Evolutionary conservation across 2,797 vertebrate species (phyloP).

Genomic region (Philypnodon macrostomus): DNA sequence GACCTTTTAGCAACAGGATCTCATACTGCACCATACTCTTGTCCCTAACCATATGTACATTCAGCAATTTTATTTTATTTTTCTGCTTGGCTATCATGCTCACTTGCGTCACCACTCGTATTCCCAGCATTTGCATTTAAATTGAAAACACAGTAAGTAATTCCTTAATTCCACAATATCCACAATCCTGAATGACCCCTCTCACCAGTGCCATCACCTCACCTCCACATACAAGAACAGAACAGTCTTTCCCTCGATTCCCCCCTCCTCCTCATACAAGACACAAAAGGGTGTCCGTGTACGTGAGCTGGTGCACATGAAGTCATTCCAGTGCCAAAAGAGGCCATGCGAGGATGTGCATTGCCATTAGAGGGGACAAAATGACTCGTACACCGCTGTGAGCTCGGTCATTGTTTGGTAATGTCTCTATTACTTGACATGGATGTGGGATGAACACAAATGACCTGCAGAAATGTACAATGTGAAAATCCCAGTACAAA

Average conservation of each 20-base stretch:
- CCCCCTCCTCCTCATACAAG: constrained; percentile 48
- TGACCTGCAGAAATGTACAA: constrained; percentile 19
- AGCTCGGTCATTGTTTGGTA: constrained; percentile 39
- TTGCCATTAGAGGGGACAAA: constrained; percentile 33
- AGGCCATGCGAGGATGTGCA: constrained; percentile 30
- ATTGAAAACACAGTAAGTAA: constrained; percentile 67
- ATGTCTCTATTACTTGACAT: constrained; percentile 47
- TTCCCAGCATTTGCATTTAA: constrained; percentile 75
- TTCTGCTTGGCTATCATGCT: constrained; percentile 31
- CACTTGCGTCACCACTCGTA: constrained; percentile 53
- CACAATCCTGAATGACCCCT: constrained; percentile 58
- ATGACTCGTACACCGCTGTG: constrained; percentile 30
- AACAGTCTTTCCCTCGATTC: constrained; percentile 63
- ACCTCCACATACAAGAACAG: constrained; percentile 61
- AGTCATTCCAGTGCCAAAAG: constrained; percentile 15
- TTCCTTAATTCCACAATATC: constrained; percentile 72
- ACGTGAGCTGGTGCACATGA: constrained; percentile 21
- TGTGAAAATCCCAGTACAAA: constrained; percentile 13
- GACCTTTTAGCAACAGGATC: constrained; percentile 43
- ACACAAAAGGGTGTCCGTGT: constrained; percentile 38
- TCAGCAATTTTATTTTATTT: too few species aligned
- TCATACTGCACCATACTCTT: constrained; percentile 11
- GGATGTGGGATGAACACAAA: constrained; percentile 36
- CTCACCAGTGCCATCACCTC: constrained; percentile 63
- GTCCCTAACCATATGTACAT: constrained; percentile 14